Base-by-base conservation (phyloP, 2,888 invertebrate species). In the Apamea monoglypha region DNA sequence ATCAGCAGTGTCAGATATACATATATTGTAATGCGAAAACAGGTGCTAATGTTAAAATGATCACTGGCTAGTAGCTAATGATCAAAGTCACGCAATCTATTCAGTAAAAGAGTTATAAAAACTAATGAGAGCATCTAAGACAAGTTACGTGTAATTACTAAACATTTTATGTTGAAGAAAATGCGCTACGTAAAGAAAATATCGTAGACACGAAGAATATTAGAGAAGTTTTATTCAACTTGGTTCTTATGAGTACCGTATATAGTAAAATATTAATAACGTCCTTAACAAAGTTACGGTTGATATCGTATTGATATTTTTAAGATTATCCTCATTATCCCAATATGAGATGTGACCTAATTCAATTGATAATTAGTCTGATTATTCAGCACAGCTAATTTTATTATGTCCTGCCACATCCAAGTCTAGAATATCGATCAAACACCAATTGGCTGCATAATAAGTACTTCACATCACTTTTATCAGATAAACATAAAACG, bases 401-500 rank as follows among this genome's bases (percentile, higher is more conserved):
- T 78, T 40, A 77, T 80, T 85, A 77, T 83, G 76, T 75, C 72
- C 68, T 83, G 86, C 84, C 83, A 87, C 87, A 88, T 69, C 80
- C 40, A 73, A 82, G 80, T 84, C 78, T 80, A 76, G 72, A 74
- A 83, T 89, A 94, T 95, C 94, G 94, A 95, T 94, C 93, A 93
- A 92, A 92, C 92, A 90, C 80, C 87, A 89, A 91, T 92, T 90
- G 83, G 78, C 80, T 89, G 81, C 78, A 82, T 88, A 88, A 85
- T 87, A 85, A 87, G 81, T 87, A 91, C 88, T 88, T 89, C 86
- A 90, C 87, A 84, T 89, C 85, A 87, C 76, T 81, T 88, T 94
- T 96, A 96, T 95, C 96, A 89, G 95, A 95, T 96, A 96, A 94
- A 90, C 83, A 85, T 91, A 90, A 93, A 91, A 92, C 91, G 91